phyloP scores from a whole-genome alignment of 1,140 invertebrate species.

The Hylaeus volcanicus region DNA sequence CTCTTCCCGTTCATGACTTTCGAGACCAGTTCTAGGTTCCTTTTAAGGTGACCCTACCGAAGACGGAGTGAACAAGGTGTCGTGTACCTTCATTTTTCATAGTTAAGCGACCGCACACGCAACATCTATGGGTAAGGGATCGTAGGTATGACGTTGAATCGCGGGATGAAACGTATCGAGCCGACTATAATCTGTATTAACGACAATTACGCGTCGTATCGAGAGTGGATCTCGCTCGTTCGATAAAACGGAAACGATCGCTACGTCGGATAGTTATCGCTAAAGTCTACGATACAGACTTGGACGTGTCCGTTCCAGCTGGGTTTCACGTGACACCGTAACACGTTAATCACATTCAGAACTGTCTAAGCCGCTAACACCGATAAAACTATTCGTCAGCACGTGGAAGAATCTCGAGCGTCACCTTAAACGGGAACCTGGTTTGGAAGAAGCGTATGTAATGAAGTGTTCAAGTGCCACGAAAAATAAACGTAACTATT shows the following conservation, averaged over 20 bases:
- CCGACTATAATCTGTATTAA: background rate
- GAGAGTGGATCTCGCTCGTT: background rate
- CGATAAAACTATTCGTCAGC: background rate
- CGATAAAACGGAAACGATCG: background rate
- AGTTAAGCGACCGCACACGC: background rate
- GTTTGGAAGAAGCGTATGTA: conserved; percentile 18
- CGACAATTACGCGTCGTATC: background rate
- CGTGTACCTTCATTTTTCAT: background rate
- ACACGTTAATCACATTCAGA: conserved; percentile 13
- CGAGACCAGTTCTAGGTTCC: conserved; percentile 7
- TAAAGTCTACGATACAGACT: background rate
- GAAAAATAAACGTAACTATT: conserved; percentile 24
- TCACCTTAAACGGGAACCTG: background rate
- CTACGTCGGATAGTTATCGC: background rate
- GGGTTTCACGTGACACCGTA: background rate
- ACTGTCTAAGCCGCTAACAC: background rate
- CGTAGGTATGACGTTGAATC: background rate
- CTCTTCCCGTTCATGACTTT: background rate
- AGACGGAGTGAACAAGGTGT: background rate
- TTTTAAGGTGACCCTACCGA: background rate
- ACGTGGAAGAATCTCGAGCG: background rate
- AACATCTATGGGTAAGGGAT: background rate
- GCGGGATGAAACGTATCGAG: too few relatives aligned
- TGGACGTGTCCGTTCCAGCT: background rate
- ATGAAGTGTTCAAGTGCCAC: background rate